These are phyloP conservation scores for Theristicus caerulescens DNA, from an alignment of 2,113 vertebrate species.

Conservation along the genomic window DNA sequence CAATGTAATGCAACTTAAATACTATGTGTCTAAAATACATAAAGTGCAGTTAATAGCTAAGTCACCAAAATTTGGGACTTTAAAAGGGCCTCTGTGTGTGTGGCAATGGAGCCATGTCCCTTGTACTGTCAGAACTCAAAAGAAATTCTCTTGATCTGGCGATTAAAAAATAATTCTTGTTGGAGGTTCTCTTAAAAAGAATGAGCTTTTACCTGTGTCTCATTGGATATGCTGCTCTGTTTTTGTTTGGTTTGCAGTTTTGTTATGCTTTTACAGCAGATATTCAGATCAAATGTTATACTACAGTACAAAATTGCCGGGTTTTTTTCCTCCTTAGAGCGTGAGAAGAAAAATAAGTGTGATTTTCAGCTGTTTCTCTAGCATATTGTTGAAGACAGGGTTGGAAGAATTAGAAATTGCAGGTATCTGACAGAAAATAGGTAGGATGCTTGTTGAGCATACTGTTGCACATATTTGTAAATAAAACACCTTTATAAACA, in stretches of 20 bases:
- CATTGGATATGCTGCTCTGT: not conserved
- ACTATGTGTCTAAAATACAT: not conserved
- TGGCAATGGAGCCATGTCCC: not conserved
- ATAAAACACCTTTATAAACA: not conserved
- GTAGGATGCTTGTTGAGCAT: not conserved
- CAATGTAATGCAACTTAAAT: not conserved
- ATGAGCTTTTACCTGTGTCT: not conserved
- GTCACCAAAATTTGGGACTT: not conserved
- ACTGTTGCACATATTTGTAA: not conserved
- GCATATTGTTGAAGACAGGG: not conserved
- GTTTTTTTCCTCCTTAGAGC: not conserved
- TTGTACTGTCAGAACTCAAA: not conserved
- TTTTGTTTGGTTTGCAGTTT: not conserved
- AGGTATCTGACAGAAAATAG: not conserved
- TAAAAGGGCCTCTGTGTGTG: not conserved
- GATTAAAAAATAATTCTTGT: not conserved
- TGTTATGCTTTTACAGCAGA: not conserved
- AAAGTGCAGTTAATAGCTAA: not conserved
- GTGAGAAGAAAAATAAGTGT: not conserved
- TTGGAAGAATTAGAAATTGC: not conserved
- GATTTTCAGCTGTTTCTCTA: not conserved
- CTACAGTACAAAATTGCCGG: not conserved
- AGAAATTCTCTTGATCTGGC: not conserved
- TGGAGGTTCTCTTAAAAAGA: not conserved
- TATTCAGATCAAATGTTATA: not conserved